Evolutionary conservation across 2,797 vertebrate species (phyloP).

Genomic region (Mormyrops attenuatus): DNA sequence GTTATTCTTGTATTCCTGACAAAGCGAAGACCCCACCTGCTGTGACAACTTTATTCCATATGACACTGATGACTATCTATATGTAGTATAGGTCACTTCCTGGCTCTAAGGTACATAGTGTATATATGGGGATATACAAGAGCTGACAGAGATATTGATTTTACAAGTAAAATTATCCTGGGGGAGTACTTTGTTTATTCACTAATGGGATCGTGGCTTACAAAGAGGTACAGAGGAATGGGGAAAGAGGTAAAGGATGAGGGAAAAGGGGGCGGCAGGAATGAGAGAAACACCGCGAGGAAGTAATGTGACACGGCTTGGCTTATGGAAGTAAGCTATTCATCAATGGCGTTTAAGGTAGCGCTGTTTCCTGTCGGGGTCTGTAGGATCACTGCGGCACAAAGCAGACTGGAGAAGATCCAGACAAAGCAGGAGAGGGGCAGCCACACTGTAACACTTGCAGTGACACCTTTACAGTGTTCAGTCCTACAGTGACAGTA

Average conservation of each 20-base stretch:
- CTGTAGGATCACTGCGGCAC: not conserved
- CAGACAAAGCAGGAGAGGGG: not conserved
- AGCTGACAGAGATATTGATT: slow-evolving; percentile 30
- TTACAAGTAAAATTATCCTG: slow-evolving; percentile 15
- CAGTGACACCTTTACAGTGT: not conserved
- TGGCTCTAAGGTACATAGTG: not conserved
- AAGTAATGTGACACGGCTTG: slow-evolving; percentile 13
- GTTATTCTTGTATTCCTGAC: not conserved
- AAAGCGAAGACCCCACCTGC: not conserved
- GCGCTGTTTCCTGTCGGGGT: not conserved
- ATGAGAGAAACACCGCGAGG: slow-evolving; percentile 20
- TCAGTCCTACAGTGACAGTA: not conserved
- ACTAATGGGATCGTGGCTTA: slow-evolving; percentile 33
- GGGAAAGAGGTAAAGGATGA: slow-evolving; percentile 6
- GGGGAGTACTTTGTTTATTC: slow-evolving; percentile 25
- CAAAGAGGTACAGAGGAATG: slow-evolving; percentile 12
- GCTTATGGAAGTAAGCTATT: slow-evolving; percentile 29
- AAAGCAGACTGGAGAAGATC: not conserved
- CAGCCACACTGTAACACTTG: not conserved
- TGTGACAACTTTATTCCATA: not conserved
- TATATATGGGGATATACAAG: not conserved
- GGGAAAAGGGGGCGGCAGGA: not conserved
- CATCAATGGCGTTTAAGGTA: slow-evolving; percentile 9
- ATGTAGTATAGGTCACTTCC: not conserved
- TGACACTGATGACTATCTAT: not conserved